These are phyloP conservation scores for Tupiocoris notatus DNA, from an alignment of 2,888 invertebrate genomes.

Conservation along the genomic window DNA sequence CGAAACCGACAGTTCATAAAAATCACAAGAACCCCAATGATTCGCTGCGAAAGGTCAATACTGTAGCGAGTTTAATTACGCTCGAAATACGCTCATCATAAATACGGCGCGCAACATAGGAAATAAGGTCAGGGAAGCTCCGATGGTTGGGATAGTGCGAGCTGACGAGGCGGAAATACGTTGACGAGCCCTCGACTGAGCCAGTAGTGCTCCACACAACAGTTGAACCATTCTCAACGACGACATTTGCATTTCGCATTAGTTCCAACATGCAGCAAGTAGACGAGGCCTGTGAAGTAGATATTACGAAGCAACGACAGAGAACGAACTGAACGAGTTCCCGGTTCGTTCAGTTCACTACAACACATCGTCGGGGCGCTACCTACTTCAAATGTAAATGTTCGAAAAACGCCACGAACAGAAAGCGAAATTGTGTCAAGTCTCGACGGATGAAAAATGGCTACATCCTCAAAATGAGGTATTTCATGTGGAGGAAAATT, in stretches of 20 bases:
- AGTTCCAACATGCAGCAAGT: neutral
- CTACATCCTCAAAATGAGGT: too few relatives aligned
- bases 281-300: neutral
- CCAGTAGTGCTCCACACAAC: neutral
- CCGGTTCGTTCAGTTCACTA: neutral
- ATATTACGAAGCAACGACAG: neutral
- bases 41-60: too few relatives aligned
- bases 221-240: neutral
- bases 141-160: neutral
- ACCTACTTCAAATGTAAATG: neutral
- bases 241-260: neutral
- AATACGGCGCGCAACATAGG: neutral
- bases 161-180: neutral
- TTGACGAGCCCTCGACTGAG: neutral
- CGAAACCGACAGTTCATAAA: too few relatives aligned
- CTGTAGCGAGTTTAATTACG: too few relatives aligned
- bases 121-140: neutral
- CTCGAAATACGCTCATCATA: neutral
- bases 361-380: neutral
- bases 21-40: too few relatives aligned
- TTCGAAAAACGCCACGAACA: neutral
- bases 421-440: neutral
- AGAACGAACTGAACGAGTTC: neutral
- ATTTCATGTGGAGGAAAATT: neutral
- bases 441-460: neutral